Conservation (phyloP, 2,888 invertebrate genomes). For the Andrena fulva region DNA sequence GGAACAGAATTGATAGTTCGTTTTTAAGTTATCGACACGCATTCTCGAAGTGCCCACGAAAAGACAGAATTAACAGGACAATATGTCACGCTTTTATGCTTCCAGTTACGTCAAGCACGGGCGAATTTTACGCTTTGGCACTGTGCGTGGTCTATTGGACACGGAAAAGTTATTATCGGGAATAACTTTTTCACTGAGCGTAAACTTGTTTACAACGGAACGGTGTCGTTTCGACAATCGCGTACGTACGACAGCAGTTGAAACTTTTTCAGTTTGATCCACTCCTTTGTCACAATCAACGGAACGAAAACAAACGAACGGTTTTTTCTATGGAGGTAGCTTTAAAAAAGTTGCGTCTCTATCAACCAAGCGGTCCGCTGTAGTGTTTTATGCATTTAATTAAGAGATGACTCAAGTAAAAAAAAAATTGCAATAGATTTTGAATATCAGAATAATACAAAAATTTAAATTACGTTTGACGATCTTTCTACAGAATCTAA, state of each 20-base stretch:
- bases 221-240: conserved; percentile 31
- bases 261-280: conserved; percentile 46
- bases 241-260: neutral
- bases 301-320: conserved; percentile 7
- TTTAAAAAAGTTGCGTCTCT: neutral
- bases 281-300: conserved; percentile 42
- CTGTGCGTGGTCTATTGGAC: conserved; percentile 4
- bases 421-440: too few relatives aligned
- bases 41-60: neutral
- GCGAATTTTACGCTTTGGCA: conserved; percentile 7
- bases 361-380: too few relatives aligned
- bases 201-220: conserved; percentile 46
- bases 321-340: conserved; percentile 10
- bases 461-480: too few relatives aligned
- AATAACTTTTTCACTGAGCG: conserved; percentile 44
- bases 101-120: neutral
- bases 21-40: neutral
- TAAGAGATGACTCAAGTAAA: too few relatives aligned
- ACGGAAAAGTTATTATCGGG: conserved; percentile 34
- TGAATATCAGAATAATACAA: too few relatives aligned
- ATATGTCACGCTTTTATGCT: neutral
- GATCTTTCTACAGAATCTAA: too few relatives aligned
- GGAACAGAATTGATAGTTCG: neutral
- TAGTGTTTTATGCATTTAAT: neutral
- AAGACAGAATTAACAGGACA: neutral